Conservation (phyloP, 2,888 invertebrate genomes). For the Cataglyphis cursor region DNA sequence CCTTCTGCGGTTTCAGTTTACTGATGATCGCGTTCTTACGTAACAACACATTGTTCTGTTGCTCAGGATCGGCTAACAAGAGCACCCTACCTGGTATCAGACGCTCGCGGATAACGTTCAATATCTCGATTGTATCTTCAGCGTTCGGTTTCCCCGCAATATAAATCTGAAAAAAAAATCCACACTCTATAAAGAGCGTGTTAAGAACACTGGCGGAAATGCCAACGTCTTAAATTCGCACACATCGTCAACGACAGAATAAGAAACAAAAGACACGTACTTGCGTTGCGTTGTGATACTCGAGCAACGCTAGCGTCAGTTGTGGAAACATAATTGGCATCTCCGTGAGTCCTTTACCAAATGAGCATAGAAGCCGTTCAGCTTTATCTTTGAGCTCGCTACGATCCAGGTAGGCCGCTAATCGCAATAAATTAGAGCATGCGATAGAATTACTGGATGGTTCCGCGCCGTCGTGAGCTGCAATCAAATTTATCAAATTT, state of each 20-base stretch:
- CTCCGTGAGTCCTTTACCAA: constrained; percentile 89
- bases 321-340: constrained; percentile 92
- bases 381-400: constrained; percentile 88
- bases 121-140: constrained; percentile 90
- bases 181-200: neutral
- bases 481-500: constrained; percentile 49
- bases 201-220: neutral
- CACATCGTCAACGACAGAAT: neutral
- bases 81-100: constrained; percentile 91
- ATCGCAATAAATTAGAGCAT: constrained; percentile 92
- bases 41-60: constrained; percentile 84
- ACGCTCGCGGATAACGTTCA: constrained; percentile 90
- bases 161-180: constrained; percentile 88
- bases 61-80: constrained; percentile 89
- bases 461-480: constrained; percentile 98
- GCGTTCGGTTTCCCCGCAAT: constrained; percentile 90
- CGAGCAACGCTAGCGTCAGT: constrained; percentile 92
- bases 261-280: constrained; percentile 84
- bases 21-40: constrained; percentile 87
- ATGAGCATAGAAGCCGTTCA: constrained; percentile 89
- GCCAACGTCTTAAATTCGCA: neutral
- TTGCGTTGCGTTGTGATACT: constrained; percentile 92
- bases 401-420: constrained; percentile 91
- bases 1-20: constrained; percentile 88
- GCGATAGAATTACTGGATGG: constrained; percentile 97